These are phyloP conservation scores for Pseudomyrmex flavicornis DNA, from an alignment of 1,140 invertebrate genomes.

Conservation along the genomic window DNA sequence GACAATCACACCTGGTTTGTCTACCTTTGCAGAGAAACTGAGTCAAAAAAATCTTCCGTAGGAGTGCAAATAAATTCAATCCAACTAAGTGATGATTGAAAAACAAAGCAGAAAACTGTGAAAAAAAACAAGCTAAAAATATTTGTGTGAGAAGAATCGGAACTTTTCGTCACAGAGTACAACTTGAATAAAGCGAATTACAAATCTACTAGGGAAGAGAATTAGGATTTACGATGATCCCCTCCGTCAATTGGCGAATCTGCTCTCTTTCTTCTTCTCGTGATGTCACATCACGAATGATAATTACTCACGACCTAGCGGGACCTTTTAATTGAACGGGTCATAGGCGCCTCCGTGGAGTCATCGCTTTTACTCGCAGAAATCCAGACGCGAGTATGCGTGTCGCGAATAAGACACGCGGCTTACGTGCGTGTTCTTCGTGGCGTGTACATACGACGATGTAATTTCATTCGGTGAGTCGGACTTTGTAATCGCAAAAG, in stretches of 20 bases:
- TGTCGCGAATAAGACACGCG: slow-evolving; percentile 22
- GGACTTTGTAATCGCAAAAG: slow-evolving; percentile 64
- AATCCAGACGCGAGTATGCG: slow-evolving; percentile 50
- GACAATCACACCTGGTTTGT: background rate
- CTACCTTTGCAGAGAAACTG: background rate
- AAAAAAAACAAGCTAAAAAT: background rate
- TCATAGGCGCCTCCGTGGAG: slow-evolving; percentile 47
- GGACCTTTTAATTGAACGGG: slow-evolving; percentile 61
- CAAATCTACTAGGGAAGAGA: background rate
- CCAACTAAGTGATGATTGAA: background rate
- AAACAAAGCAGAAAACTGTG: background rate
- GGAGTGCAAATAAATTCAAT: background rate
- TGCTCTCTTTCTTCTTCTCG: slow-evolving; percentile 29
- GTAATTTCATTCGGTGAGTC: slow-evolving; percentile 67
- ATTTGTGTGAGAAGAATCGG: too few species aligned
- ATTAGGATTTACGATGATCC: slow-evolving; percentile 29
- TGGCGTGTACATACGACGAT: slow-evolving; percentile 54
- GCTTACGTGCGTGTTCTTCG: slow-evolving; percentile 36
- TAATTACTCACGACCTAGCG: slow-evolving; percentile 62
- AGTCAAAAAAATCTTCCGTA: background rate
- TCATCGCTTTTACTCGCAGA: slow-evolving; percentile 58
- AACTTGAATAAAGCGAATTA: too few species aligned
- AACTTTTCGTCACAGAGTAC: too few species aligned
- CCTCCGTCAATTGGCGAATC: slow-evolving; percentile 52
- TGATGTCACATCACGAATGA: background rate